Evolutionary conservation across 1,140 invertebrate species (phyloP), one percentile per base, ranked within the genome.

Genomic region (Neomicropteryx cornuta): DNA sequence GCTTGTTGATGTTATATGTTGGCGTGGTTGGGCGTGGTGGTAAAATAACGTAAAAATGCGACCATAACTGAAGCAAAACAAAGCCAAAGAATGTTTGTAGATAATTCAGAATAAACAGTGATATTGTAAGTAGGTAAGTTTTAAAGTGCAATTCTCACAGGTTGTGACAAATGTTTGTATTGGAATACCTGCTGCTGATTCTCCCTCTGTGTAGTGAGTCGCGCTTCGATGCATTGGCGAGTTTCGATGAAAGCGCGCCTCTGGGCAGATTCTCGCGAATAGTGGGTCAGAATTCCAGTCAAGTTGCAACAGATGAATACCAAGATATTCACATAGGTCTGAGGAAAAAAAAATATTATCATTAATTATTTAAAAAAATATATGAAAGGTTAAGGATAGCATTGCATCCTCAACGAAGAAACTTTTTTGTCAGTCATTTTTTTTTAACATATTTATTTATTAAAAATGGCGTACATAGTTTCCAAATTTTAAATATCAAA

Each of bases 211-310:
- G 89, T 92, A 42, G 87, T 86, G 18, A 97, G 72, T 29, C 92
- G 71, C 3, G 90, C 87, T 58, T 94, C 86, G 16, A 97, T 87
- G 61, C 92, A 96, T 58, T 90, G 85, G 28, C 91, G 71, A 3
- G 93, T 97, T 66, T 97, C 93, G 11, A 94, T 69, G 68, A 97
- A 97, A 3, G 92, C 91, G 51, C 91, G 83, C 19, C 92, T 71
- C 57, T 95, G 89, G 0, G 90, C 84, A 36, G 88, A 67, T 65
- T 96, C 90, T 13, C 87, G 83, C 0, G 91, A 87, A 62, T 89
- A 87, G 66, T 95, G 91, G 2, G 91, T 92, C 58, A 94, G 82
- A 17, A 90, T 74, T 10, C 92, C 92, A 3, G 87, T 86, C 1
- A 93, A 61, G 62, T 96, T 96, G 35, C 77, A 79, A 46, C 81